These are phyloP conservation scores for Rallus limicola DNA, from an alignment of 2,113 vertebrate species.

Conservation along the genomic window DNA sequence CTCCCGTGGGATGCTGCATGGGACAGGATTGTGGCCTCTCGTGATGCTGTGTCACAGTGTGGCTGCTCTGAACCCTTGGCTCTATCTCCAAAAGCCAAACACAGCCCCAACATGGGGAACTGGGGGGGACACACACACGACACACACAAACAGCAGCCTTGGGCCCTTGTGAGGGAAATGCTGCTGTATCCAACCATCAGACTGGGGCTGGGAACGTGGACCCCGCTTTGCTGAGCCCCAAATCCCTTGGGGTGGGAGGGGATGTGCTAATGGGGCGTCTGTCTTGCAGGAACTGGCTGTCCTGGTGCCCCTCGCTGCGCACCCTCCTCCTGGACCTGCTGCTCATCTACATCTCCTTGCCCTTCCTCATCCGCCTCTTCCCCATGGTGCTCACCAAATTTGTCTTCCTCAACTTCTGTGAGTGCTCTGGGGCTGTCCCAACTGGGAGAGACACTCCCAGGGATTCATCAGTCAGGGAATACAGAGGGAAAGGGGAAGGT, in stretches of 20 bases:
- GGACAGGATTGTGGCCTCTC: fast-evolving
- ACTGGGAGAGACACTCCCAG: fast-evolving
- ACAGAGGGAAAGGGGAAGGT: too few relatives aligned
- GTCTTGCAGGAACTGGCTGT: slow-evolving; percentile 11
- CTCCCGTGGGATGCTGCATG: neutral
- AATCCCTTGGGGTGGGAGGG: neutral
- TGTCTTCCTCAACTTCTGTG: slow-evolving; percentile 75
- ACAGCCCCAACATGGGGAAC: fast-evolving
- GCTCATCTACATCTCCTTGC: slow-evolving; percentile 63
- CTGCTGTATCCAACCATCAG: fast-evolving
- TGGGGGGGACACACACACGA: too few relatives aligned
- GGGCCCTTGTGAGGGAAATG: neutral
- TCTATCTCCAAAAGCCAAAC: neutral
- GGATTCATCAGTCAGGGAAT: neutral
- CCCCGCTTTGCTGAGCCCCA: neutral
- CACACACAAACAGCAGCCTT: fast-evolving
- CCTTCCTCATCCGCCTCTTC: slow-evolving; percentile 72
- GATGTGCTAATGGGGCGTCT: neutral
- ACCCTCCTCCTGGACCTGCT: slow-evolving; percentile 28
- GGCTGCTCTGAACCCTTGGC: fast-evolving
- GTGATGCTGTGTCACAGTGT: fast-evolving
- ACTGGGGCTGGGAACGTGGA: neutral
- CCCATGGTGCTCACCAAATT: slow-evolving; percentile 69
- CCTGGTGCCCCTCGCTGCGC: neutral
- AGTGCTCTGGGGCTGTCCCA: slow-evolving; percentile 34